Percentiles rank a stretch among this genome's conserved stretches.
Evolutionary conservation across 2,113 vertebrate genomes (phyloP).

Genomic region (Otus sunia): DNA sequence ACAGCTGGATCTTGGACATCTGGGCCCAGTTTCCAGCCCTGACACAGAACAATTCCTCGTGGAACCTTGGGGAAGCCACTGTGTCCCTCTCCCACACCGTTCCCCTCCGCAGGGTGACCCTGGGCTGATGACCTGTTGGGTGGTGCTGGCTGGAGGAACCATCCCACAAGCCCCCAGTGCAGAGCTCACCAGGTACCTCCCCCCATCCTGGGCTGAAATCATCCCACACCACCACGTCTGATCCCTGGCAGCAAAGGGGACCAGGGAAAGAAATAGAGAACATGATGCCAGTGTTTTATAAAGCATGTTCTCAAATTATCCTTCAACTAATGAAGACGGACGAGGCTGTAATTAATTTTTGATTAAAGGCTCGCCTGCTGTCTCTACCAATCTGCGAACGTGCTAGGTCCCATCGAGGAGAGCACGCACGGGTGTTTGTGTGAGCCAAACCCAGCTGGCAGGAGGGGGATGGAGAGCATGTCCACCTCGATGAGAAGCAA

Average conservation of each 20-base stretch:
- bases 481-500: not conserved
- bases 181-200: not conserved
- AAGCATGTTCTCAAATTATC: slow-evolving; percentile 19
- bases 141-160: not conserved
- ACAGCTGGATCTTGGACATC: not conserved
- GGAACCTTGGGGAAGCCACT: not conserved
- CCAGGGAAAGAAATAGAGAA: not conserved
- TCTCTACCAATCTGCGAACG: not conserved
- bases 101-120: not conserved
- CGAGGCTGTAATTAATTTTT: slow-evolving; percentile 33
- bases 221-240: not conserved
- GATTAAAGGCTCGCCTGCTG: slow-evolving; percentile 33
- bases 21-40: not conserved
- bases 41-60: accelerated
- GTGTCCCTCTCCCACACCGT: not conserved
- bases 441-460: not conserved
- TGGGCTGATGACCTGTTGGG: not conserved
- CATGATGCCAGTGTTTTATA: not conserved
- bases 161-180: accelerated
- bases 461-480: not conserved
- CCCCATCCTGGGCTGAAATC: not conserved
- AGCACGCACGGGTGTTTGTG: not conserved
- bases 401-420: not conserved
- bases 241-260: not conserved
- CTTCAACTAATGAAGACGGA: slow-evolving; percentile 22